phyloP scores from a whole-genome alignment of 1,140 invertebrate genomes.

The Micrasema minimum region DNA sequence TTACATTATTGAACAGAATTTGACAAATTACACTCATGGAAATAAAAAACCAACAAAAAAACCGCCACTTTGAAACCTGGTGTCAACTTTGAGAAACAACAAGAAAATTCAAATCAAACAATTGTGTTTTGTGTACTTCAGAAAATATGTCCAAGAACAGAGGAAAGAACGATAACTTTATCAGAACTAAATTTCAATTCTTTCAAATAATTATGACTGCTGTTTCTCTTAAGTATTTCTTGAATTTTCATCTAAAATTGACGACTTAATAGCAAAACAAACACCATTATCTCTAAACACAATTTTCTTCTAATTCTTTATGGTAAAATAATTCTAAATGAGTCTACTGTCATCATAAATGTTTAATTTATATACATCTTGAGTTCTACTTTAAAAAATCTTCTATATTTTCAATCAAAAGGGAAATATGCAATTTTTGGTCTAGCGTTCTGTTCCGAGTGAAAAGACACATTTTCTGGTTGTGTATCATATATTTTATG shows the following conservation, averaged over 20 bases:
- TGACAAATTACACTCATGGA: slow-evolving; percentile 45
- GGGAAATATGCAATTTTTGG: slow-evolving; percentile 46
- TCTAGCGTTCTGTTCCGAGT: slow-evolving; percentile 68
- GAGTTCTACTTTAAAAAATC: slow-evolving; percentile 18
- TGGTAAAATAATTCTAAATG: slow-evolving; percentile 12
- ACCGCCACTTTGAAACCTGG: slow-evolving; percentile 36
- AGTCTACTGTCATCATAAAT: slow-evolving; percentile 1
- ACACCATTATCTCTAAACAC: slow-evolving; percentile 19
- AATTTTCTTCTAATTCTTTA: slow-evolving; percentile 14
- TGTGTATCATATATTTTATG: slow-evolving; percentile 57
- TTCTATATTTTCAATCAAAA: slow-evolving; percentile 36
- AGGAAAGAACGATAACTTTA: background rate
- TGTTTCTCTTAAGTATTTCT: slow-evolving; percentile 41
- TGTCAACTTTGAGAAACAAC: slow-evolving; percentile 15
- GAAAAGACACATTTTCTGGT: slow-evolving; percentile 91
- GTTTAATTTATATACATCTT: slow-evolving; percentile 21
- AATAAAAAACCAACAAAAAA: slow-evolving; percentile 45
- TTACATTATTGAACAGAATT: slow-evolving; percentile 56
- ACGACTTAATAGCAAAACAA: slow-evolving; percentile 12
- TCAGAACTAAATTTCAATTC: slow-evolving; percentile 8
- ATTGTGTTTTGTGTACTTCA: slow-evolving; percentile 52
- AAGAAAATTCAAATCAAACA: slow-evolving; percentile 40
- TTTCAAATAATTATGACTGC: slow-evolving; percentile 48
- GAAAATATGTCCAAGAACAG: slow-evolving; percentile 62
- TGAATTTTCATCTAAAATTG: background rate